Evolutionary conservation across 2,888 invertebrate genomes (phyloP).

Genomic region (Hirtodrosophila alboralis): DNA sequence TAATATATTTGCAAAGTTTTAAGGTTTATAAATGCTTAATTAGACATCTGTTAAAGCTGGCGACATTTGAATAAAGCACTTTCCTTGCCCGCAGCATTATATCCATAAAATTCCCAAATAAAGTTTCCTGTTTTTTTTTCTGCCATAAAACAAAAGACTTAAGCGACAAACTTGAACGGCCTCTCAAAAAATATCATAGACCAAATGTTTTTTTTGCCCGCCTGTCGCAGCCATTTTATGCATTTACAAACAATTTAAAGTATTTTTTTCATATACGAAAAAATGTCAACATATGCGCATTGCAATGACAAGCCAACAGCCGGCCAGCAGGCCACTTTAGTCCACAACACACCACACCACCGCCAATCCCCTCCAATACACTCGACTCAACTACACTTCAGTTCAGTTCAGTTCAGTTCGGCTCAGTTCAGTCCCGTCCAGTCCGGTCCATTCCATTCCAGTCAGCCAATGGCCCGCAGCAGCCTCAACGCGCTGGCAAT

Average conservation of each 20-base stretch:
- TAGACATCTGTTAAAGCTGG: constrained; percentile 65
- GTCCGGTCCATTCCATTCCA: constrained; percentile 44
- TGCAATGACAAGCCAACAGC: constrained; percentile 63
- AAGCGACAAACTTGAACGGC: constrained; percentile 47
- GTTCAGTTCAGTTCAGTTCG: constrained; percentile 9
- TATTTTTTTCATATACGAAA: constrained; percentile 65
- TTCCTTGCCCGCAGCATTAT: constrained; percentile 42
- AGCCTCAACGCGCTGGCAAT: constrained; percentile 55
- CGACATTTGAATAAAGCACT: constrained; percentile 62
- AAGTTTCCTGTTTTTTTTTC: too few relatives aligned
- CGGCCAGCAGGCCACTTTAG: constrained; percentile 21
- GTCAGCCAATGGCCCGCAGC: constrained; percentile 66
- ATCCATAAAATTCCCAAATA: too few relatives aligned
- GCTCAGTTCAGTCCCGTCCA: not conserved
- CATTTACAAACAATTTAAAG: constrained; percentile 71
- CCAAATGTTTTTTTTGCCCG: constrained; percentile 36
- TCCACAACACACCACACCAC: too few relatives aligned
- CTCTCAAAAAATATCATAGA: constrained; percentile 54
- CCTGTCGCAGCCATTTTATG: constrained; percentile 51
- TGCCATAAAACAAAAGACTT: constrained; percentile 56
- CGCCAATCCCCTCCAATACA: too few relatives aligned
- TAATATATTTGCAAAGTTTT: constrained; percentile 8
- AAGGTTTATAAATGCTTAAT: constrained; percentile 69
- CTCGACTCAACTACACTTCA: not conserved
- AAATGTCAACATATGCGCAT: constrained; percentile 75